Percentiles rank a stretch among this genome's conserved stretches.
These are phyloP conservation scores for Melanerpes aurifrons DNA, from an alignment of 2,113 vertebrate genomes.

Conservation along the genomic window DNA sequence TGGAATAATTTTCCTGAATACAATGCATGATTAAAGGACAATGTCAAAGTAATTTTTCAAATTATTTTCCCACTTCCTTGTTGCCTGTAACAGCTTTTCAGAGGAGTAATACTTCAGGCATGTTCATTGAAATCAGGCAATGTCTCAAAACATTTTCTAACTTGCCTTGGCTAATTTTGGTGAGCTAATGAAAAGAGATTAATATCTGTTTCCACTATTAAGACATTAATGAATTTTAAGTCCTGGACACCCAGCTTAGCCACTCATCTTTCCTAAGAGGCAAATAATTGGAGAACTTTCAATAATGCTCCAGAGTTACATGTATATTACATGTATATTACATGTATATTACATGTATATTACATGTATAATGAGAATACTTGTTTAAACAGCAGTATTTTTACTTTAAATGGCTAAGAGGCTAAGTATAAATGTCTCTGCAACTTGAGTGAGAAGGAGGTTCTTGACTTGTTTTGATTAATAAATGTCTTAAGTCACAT, in stretches of 20 bases:
- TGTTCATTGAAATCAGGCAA: conserved; percentile 55
- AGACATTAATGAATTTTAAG: conserved; percentile 88
- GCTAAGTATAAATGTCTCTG: conserved; percentile 52
- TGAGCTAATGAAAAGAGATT: conserved; percentile 74
- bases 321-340: too few relatives aligned
- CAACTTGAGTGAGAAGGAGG: not conserved
- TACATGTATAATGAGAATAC: conserved; percentile 74
- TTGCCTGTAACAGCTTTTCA: conserved; percentile 44
- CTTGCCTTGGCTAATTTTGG: conserved; percentile 62
- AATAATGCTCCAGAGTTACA: conserved; percentile 80
- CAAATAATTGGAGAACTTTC: conserved; percentile 91
- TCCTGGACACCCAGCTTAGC: conserved; percentile 78
- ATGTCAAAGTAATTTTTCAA: conserved; percentile 56
- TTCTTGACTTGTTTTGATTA: conserved; percentile 27
- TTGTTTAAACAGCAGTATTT: conserved; percentile 68
- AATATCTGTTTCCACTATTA: conserved; percentile 80
- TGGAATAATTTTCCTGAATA: conserved; percentile 46
- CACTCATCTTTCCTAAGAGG: conserved; percentile 86
- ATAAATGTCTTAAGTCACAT: not conserved
- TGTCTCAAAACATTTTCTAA: conserved; percentile 59
- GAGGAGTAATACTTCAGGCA: conserved; percentile 35
- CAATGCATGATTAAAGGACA: conserved; percentile 57
- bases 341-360: too few relatives aligned
- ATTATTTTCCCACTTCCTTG: not conserved
- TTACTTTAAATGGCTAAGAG: conserved; percentile 42